Evolutionary conservation across 2,113 vertebrate species (phyloP), one percentile per base, ranked within the genome.

Genomic region (Mus musculus): DNA sequence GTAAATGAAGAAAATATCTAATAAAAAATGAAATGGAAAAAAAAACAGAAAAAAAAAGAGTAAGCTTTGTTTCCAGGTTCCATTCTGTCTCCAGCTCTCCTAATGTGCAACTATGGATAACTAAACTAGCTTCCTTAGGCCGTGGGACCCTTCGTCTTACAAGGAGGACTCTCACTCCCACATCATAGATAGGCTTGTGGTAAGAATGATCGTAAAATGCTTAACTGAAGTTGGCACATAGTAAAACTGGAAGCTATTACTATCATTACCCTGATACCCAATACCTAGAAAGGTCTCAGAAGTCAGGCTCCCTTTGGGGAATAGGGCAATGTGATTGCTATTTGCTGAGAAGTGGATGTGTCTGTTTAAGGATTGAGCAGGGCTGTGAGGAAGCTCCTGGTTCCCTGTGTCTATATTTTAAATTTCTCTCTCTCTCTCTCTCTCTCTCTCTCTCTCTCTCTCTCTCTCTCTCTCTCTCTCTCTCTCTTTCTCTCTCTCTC

Each of bases 201-300:
- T 65, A 82, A 92, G 77, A 46, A 78, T 19, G 33, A 7, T 16
- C 59, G 2, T 3, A 17, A 17, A 59, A 92, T 67, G 54, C 90
- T 89, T 92, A 91, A 85, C 2, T 1, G 0, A 0, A 28, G 14
- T 46, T 90, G 92, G 95, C 87, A 82, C 63, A 5, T 2, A 65
- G 65, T 94, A 81, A 96, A 94, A 88, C 42, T 0, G 0, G 73
- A 97, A 96, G 95, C 90, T 81, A 46, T 61, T 93, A 42, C 85
- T 76, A 24, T 84, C 78, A 85, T 81, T 67, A 92, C 81, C 52
- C 86, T 90, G 96, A 92, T 30, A 92, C 59, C 52, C 84, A 88
- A 65, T 61, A 52, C 71, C 88, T 96, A 92, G 26, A 91, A 84
- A 76, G 49, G 90, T 76, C 95, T 94, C 85, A n/a, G 94, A 90